Percentiles rank a stretch among this genome's conserved stretches.
Evolutionary conservation across 2,888 invertebrate genomes (phyloP).

Genomic region (Lasioglossum villosulum): DNA sequence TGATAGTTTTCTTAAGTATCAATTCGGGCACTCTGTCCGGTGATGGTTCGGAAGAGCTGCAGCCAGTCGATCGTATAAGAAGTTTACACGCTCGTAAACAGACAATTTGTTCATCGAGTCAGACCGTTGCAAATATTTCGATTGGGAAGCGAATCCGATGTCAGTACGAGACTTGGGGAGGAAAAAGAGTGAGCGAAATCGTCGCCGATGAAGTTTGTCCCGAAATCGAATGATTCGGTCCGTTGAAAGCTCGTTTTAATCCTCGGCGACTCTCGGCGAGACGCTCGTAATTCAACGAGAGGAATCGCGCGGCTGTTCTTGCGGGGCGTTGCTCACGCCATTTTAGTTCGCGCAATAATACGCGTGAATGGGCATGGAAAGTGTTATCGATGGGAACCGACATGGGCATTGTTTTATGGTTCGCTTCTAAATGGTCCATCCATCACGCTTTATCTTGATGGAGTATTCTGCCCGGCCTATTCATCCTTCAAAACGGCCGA

Average conservation of each 20-base stretch:
- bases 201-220: neutral
- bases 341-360: slow-evolving; percentile 62
- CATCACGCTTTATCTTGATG: slow-evolving; percentile 71
- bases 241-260: slow-evolving; percentile 31
- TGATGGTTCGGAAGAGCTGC: neutral
- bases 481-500: slow-evolving; percentile 68
- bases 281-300: slow-evolving; percentile 44
- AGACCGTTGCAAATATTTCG: neutral
- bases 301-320: slow-evolving; percentile 34
- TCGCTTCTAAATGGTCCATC: slow-evolving; percentile 70
- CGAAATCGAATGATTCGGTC: slow-evolving; percentile 9
- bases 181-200: neutral
- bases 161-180: neutral
- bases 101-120: slow-evolving; percentile 1
- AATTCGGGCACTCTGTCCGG: neutral
- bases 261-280: neutral
- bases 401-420: slow-evolving; percentile 72
- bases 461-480: slow-evolving; percentile 68
- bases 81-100: neutral
- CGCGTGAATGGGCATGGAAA: slow-evolving; percentile 63
- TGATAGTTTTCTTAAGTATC: neutral
- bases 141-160: neutral
- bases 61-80: neutral
- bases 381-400: slow-evolving; percentile 70
- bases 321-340: slow-evolving; percentile 40